Evolutionary conservation across 1,140 invertebrate species (phyloP).

Genomic region (Procambarus clarkii): DNA sequence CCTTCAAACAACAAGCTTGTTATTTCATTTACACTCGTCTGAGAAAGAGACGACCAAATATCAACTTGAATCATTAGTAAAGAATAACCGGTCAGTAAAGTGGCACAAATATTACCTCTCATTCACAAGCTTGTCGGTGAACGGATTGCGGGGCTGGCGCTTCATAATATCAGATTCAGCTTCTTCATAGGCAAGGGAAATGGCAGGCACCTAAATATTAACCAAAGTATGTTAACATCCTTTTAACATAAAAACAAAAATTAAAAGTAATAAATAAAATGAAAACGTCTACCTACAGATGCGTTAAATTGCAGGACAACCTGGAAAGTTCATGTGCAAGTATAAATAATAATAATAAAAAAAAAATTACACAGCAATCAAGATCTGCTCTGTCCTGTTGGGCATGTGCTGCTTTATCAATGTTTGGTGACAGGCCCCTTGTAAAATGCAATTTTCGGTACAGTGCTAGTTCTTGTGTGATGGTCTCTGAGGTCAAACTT

Average conservation of each 20-base stretch:
- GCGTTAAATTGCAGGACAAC: conserved; percentile 34
- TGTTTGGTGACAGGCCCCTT: conserved; percentile 30
- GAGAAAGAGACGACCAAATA: not conserved
- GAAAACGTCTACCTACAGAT: conserved; percentile 37
- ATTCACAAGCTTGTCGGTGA: conserved; percentile 94
- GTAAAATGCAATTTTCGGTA: conserved; percentile 4
- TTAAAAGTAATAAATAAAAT: conserved; percentile 34
- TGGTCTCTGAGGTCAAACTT: conserved; percentile 6
- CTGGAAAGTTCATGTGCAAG: conserved; percentile 44
- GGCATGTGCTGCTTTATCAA: conserved; percentile 46
- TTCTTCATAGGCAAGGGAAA: conserved; percentile 98
- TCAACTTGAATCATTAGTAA: not conserved
- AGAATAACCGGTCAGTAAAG: not conserved
- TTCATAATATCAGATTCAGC: conserved; percentile 99
- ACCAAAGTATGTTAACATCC: conserved; percentile 49
- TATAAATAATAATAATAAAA: conserved; percentile 3
- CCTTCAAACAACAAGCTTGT: conserved; percentile 39
- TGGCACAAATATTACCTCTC: conserved; percentile 86
- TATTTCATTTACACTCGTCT: conserved; percentile 14
- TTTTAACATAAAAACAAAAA: conserved; percentile 47
- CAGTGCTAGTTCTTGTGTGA: conserved; percentile 18
- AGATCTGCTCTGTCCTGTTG: conserved; percentile 62
- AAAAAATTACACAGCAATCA: conserved; percentile 25
- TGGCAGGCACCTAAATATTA: conserved; percentile 85
- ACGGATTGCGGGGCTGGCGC: conserved; percentile 95